Base-by-base conservation (phyloP, 1,140 invertebrate species). In the Sycophila sp. region DNA sequence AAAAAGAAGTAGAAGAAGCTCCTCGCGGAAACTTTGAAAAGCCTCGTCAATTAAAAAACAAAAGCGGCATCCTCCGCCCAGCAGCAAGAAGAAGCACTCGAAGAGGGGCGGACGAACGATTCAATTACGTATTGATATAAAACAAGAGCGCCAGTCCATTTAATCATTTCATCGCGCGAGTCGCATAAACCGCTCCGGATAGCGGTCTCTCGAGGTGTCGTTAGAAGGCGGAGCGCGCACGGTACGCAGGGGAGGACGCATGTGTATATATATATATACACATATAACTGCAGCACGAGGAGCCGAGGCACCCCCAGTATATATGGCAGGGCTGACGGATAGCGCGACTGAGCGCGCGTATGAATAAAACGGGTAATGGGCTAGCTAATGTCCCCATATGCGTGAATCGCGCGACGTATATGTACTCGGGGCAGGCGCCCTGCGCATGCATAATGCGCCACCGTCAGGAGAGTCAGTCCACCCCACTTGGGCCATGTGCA, bases 311-410 rank as follows among this genome's bases (percentile, higher is more conserved):
- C n/a, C n/a, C n/a, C n/a, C n/a, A n/a, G n/a, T n/a, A n/a, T n/a
- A n/a, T n/a, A n/a, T n/a, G n/a, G n/a, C n/a, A n/a, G n/a, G n/a
- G n/a, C n/a, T 55, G 56, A 68, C 45, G 64, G 26, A 66, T 66
- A 32, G 49, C 24, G 24, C 34, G 19, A 26, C 28, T 49, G 67
- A 38, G 42, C 28, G 40, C 49, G 67, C 71, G 62, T 72, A 73
- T 78, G 77, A 78, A 80, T 82, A 81, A 84, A 83, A 81, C 72
- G 82, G 69, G 76, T 84, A 84, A 85, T 85, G 80, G 83, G 73
- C 76, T 83, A 80, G 78, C 78, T 83, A 84, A 84, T 84, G 81
- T 81, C 72, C 75, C 82, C 82, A 82, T 83, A 84, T 83, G 83
- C 74, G 78, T 79, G 72, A 77, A 73, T 74, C 53, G 74, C 69